A percentile compares a stretch with the other conserved stretches of the same genome.
Conservation (phyloP, 2,797 vertebrate species). For the Sylvia borin region DNA sequence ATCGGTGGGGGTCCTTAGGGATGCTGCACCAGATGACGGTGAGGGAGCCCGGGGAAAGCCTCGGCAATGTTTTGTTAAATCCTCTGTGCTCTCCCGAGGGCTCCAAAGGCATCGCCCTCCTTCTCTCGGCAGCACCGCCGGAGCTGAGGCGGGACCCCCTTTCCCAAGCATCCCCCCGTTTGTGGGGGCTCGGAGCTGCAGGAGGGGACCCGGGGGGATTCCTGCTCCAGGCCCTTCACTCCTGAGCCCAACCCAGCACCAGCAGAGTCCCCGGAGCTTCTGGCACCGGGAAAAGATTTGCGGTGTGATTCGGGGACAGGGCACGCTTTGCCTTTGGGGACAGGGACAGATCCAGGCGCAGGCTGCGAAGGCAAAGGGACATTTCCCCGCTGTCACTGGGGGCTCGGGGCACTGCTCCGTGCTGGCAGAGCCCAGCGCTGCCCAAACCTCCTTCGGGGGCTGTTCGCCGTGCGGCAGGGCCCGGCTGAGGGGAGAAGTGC, state of each 20-base stretch:
- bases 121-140: not conserved
- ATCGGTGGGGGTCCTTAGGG: not conserved
- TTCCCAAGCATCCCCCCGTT: not conserved
- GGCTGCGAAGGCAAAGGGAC: not conserved
- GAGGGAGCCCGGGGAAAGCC: not conserved
- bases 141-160: not conserved
- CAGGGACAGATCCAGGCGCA: rapidly evolving
- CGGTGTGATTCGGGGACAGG: not conserved
- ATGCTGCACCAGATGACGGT: not conserved
- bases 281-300: rapidly evolving
- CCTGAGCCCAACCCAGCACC: not conserved
- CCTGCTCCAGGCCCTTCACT: rapidly evolving
- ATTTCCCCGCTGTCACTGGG: not conserved
- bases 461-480: not conserved
- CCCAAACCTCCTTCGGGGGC: rapidly evolving
- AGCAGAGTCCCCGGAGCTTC: rapidly evolving
- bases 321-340: not conserved
- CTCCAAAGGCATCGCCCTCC: not conserved
- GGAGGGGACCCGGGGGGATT: not conserved
- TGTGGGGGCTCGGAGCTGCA: not conserved
- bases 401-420: not conserved
- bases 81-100: not conserved
- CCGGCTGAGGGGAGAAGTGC: not conserved
- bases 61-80: not conserved
- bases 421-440: not conserved